Evolutionary conservation across 2,888 invertebrate genomes (phyloP).

Genomic region (Phalangium opilio): DNA sequence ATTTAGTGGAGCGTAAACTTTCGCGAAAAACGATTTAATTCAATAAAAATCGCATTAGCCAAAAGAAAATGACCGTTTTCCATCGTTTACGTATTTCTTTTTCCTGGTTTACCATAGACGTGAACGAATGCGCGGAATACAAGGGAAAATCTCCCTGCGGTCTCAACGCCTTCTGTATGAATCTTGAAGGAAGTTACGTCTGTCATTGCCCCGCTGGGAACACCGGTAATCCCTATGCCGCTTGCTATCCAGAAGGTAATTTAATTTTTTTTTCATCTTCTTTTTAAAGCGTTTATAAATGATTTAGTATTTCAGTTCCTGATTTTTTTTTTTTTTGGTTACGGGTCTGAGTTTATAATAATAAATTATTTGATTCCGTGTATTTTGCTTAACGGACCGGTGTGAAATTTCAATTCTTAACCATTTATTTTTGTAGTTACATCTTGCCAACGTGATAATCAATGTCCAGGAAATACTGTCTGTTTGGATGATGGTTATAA

Average conservation of each 20-base stretch:
- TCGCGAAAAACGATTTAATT: no score
- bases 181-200: constrained; percentile 81
- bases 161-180: constrained; percentile 74
- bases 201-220: constrained; percentile 77
- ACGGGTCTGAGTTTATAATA: no score
- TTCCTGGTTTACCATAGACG: constrained; percentile 36
- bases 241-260: constrained; percentile 48
- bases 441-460: constrained; percentile 19
- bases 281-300: neutral
- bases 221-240: constrained; percentile 73
- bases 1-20: no score
- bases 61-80: neutral
- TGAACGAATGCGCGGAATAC: constrained; percentile 40
- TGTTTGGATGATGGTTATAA: constrained; percentile 20
- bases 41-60: no score
- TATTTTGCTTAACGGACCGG: constrained; percentile 8
- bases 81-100: neutral
- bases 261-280: neutral
- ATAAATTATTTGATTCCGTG: constrained; percentile 7
- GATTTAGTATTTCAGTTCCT: constrained; percentile 1
- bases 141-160: constrained; percentile 67
- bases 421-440: constrained; percentile 13
- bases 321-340: constrained; percentile 3
- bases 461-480: constrained; percentile 23
- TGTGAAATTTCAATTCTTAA: neutral